Base-by-base conservation (phyloP, 2,888 invertebrate species). In the Acrobasis suavella region DNA sequence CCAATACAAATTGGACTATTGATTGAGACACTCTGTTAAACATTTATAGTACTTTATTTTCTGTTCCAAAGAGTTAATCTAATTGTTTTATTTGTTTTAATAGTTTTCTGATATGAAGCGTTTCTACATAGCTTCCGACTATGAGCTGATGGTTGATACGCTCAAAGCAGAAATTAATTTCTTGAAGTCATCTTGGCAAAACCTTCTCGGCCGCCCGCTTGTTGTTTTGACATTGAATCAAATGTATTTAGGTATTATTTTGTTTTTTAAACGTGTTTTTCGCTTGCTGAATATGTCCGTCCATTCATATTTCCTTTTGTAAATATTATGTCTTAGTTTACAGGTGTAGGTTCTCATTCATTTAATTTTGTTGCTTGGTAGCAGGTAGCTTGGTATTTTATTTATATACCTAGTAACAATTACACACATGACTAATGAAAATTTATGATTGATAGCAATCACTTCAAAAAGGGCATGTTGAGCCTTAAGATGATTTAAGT, bases 51-150 rank as follows among this genome's bases (percentile, higher is more conserved):
- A 42, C 42, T 14, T 7, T 14, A 14, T 46, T 46, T 46, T 15
- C 38, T 54, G 15, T 54, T 16, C 17, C 37, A 22, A 39, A n/a
- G n/a, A 39, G 17, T 60, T 38, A 32, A n/a, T n/a, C 60, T 71
- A 63, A 65, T 70, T 67, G 16, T 71, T 75, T 75, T 75, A 64
- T 78, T 77, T 78, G 69, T 74, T 87, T 88, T 83, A 81, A 78
- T 94, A 99, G 98, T 97, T 98, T 94, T 97, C 98, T 94, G 99
- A 99, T 94, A 96, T 97, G 94, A 96, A 96, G 85, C 96, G 97
- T 89, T 99, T 98, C 95, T 99, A 99, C 96, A 97, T 99, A 87
- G 98, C 98, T 85, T 97, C 98, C 85, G 99, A 99, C 94, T 97
- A 97, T 93, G 98, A 98, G 92, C 95, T 99, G 93, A 96, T 99